These are phyloP conservation scores for Papilio gigon DNA, from an alignment of 2,888 invertebrate species.

Conservation along the genomic window DNA sequence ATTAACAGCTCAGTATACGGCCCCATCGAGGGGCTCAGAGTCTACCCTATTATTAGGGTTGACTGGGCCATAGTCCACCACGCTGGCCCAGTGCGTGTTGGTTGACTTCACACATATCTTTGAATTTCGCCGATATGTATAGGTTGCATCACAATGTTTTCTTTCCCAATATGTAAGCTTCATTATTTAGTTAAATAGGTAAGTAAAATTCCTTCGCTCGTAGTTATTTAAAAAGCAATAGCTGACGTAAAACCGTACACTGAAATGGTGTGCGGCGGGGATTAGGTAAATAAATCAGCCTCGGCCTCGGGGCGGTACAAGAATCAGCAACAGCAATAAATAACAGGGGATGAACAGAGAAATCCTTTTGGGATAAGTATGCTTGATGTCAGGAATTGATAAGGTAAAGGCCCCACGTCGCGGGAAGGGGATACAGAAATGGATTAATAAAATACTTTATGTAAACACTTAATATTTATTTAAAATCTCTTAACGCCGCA, in stretches of 20 bases:
- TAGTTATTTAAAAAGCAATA: neutral
- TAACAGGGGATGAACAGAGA: constrained; percentile 21
- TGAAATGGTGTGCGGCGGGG: neutral
- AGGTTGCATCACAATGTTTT: no score
- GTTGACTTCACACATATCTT: no score
- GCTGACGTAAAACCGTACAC: constrained; percentile 5
- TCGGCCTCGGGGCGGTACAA: neutral
- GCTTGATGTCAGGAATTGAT: constrained; percentile 1
- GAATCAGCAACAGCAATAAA: constrained; percentile 20
- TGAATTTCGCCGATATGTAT: no score
- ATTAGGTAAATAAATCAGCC: constrained; percentile 15
- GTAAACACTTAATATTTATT: no score
- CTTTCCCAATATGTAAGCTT: no score
- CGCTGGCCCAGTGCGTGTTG: no score
- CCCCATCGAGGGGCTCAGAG: no score
- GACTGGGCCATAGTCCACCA: no score
- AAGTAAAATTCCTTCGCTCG: neutral
- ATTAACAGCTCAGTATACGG: no score
- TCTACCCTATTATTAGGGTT: no score
- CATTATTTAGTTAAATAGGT: no score
- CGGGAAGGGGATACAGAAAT: neutral
- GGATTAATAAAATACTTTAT: neutral
- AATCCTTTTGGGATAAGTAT: constrained; percentile 23
- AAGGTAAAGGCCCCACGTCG: neutral
- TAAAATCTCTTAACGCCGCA: no score